phyloP scores from a whole-genome alignment of 2,113 vertebrate species.

The Cyanistes caeruleus region DNA sequence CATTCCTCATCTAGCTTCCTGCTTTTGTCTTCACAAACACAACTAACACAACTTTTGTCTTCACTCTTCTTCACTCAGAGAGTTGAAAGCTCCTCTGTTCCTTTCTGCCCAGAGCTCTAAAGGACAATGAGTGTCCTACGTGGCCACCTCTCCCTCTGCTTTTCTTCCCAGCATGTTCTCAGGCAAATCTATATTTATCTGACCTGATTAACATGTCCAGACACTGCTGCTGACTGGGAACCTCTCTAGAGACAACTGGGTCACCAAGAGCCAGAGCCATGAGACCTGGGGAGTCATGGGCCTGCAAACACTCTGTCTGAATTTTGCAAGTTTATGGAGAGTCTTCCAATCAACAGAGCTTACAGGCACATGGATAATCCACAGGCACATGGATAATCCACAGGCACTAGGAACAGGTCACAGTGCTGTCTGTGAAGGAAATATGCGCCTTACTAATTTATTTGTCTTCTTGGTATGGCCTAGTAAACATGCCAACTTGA shows the following conservation, averaged over 20 bases:
- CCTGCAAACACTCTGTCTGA: neutral
- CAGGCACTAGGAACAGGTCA: neutral
- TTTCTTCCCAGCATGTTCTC: neutral
- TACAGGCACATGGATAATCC: neutral
- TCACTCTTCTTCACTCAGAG: neutral
- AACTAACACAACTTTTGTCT: neutral
- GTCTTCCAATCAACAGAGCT: neutral
- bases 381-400: neutral
- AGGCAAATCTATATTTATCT: neutral
- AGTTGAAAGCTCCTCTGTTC: neutral
- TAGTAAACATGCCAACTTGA: neutral
- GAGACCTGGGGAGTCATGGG: neutral
- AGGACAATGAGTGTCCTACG: neutral
- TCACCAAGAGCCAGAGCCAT: neutral
- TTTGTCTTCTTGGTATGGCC: neutral
- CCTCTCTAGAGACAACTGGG: neutral
- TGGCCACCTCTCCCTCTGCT: neutral
- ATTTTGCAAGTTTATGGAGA: neutral
- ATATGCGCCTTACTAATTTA: neutral
- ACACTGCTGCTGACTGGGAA: neutral
- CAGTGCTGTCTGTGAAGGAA: neutral
- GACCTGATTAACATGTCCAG: neutral
- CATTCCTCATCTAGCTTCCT: neutral
- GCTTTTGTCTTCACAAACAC: neutral
- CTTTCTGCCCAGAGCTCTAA: neutral